Conservation (phyloP, 2,113 vertebrate genomes). For the Recurvirostra avosetta region DNA sequence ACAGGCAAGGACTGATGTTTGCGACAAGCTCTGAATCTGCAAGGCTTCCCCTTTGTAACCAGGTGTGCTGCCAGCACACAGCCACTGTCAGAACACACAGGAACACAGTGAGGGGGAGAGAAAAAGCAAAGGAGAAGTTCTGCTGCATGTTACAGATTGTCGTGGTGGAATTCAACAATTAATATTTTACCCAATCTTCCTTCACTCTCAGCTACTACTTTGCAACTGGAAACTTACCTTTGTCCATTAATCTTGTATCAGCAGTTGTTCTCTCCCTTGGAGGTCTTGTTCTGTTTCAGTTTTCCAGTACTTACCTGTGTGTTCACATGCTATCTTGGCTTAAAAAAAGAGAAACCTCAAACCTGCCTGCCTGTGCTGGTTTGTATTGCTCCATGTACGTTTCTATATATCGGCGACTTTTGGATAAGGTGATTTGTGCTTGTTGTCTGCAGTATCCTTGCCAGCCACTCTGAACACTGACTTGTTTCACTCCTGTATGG, state of each 20-base stretch:
- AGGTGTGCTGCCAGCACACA: background rate
- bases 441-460: background rate
- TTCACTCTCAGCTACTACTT: background rate
- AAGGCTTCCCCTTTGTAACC: background rate
- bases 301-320: accelerated
- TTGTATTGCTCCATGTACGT: background rate
- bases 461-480: background rate
- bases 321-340: background rate
- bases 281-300: background rate
- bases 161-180: background rate
- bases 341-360: background rate
- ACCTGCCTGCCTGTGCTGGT: background rate
- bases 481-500: background rate
- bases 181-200: background rate
- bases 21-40: background rate
- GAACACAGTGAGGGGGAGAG: background rate
- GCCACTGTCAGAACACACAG: background rate
- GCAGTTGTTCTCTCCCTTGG: background rate
- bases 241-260: background rate
- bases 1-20: background rate
- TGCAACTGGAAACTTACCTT: background rate
- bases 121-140: background rate
- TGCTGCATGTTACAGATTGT: background rate
- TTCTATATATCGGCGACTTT: background rate
- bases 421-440: background rate